Base-by-base conservation (phyloP, 2,888 invertebrate genomes). In the Lamellibrachia satsuma region DNA sequence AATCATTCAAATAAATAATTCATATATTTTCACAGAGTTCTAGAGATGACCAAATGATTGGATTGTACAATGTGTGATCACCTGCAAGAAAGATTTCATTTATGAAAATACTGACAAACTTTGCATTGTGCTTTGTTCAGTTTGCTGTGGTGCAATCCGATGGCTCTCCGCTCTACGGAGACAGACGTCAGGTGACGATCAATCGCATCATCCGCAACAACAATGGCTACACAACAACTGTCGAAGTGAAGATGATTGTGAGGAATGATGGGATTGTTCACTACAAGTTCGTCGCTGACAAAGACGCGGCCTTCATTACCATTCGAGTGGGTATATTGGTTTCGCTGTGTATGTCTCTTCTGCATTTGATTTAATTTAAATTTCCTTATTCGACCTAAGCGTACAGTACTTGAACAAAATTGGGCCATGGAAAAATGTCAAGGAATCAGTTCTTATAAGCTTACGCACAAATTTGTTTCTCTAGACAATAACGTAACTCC, bases 121-220 rank as follows among this genome's bases (percentile, higher is more conserved):
- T 75, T 11, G n/a, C 75, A 11, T 6, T 75, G 75, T 22, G 75
- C 75, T 1, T 90, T 51, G 27, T 91, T 11, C 91, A 94, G 97
- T 97, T 99, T 95, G 98, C 98, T 11, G 98, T 98, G 0, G 98
- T 98, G 2, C 98, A 98, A 96, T 98, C 98, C 96, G 99, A 99
- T 96, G 98, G 98, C 1, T 98, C 99, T 0, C 95, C 95, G 7
- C 95, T 96, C 15, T 91, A 93, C 22, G 92, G 94, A 7, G 52
- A 94, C 39, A 93, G 95, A 27, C 94, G 94, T 6, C 94, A 95
- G 52, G 94, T 95, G 90, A 94, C 95, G 1, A 93, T 94, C n/a
- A 93, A 93, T 22, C 93, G 93, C 1, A 92, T 93, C 8, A 93
- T 92, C 52, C 27, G 57, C 22, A 90, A 75, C 9, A 22, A 1